These are phyloP conservation scores for Protobothrops flavoviridis DNA, from an alignment of 2,113 vertebrate species.

Conservation along the genomic window DNA sequence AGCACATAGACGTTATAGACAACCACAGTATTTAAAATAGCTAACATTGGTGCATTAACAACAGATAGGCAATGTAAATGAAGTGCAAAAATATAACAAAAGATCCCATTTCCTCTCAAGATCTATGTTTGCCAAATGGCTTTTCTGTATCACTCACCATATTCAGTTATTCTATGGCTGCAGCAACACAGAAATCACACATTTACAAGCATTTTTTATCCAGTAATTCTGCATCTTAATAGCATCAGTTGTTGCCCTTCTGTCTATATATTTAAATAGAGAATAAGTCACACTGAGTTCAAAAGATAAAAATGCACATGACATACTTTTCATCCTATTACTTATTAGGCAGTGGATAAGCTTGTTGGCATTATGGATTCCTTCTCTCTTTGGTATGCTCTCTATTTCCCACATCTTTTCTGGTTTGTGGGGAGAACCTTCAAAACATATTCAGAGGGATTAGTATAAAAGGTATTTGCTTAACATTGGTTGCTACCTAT, in stretches of 20 bases:
- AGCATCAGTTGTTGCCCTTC: not conserved
- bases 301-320: not conserved
- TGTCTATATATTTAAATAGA: not conserved
- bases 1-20: not conserved
- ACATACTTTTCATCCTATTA: not conserved
- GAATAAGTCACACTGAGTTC: not conserved
- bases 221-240: not conserved
- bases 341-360: not conserved
- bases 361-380: not conserved
- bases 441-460: not conserved
- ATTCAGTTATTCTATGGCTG: not conserved
- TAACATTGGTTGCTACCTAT: not conserved
- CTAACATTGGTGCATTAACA: not conserved
- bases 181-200: not conserved
- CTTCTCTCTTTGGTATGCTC: not conserved
- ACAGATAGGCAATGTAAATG: not conserved
- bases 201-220: not conserved
- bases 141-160: not conserved
- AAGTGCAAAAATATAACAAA: not conserved
- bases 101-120: not conserved
- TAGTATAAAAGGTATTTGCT: not conserved
- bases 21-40: not conserved
- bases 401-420: not conserved
- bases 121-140: not conserved
- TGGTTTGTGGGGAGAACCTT: not conserved